Conservation (phyloP, 2,113 vertebrate genomes). For the Muscicapa adusta region DNA sequence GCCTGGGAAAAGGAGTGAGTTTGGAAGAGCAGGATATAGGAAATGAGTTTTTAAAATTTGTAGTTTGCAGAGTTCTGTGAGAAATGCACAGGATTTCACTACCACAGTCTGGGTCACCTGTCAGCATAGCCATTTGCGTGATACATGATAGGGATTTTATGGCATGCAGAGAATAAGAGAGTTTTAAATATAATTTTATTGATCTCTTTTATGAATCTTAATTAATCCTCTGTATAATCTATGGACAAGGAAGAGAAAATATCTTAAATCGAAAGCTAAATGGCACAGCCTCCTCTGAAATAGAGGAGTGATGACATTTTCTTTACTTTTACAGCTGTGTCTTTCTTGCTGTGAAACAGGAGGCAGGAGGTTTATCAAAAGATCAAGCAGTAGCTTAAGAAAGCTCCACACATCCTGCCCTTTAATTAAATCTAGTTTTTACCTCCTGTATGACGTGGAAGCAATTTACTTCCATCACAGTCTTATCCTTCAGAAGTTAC, state of each 20-base stretch:
- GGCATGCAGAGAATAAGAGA: not conserved
- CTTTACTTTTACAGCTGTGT: not conserved
- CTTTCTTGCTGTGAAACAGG: not conserved
- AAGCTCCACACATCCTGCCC: not conserved
- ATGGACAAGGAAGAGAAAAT: not conserved
- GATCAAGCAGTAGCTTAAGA: not conserved
- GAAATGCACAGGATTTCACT: not conserved
- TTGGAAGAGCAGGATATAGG: not conserved
- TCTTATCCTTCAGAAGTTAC: not conserved
- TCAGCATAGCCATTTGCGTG: not conserved
- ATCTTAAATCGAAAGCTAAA: not conserved
- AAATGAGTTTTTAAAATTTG: not conserved
- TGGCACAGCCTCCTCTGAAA: not conserved
- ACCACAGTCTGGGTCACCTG: not conserved
- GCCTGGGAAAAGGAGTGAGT: not conserved
- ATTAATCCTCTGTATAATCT: not conserved
- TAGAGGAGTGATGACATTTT: not conserved
- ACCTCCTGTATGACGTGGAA: not conserved
- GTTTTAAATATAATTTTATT: not conserved
- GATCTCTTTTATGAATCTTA: not conserved
- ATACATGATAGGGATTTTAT: not conserved
- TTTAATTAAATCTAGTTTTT: not conserved
- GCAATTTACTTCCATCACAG: not conserved
- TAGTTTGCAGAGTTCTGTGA: not conserved
- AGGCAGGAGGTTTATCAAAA: not conserved